These are phyloP conservation scores for Oligia latruncula DNA, from an alignment of 2,888 invertebrate genomes.

Conservation along the genomic window DNA sequence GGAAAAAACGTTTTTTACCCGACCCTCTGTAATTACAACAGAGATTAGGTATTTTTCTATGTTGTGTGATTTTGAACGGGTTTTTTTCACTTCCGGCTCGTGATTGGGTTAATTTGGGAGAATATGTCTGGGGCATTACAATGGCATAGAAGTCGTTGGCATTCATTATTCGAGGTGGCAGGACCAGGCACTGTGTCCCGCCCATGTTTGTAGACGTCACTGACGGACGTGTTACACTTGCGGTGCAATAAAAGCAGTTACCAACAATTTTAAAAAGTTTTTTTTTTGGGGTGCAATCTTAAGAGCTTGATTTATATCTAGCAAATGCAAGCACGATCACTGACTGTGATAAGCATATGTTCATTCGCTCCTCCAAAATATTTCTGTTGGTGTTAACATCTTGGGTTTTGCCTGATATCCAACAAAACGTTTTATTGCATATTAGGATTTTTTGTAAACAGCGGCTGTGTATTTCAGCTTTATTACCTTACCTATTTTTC, in stretches of 20 bases:
- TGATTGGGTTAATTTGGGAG: constrained; percentile 70
- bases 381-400: not conserved
- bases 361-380: not conserved
- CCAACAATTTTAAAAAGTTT: not conserved
- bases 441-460: not conserved
- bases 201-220: constrained; percentile 74
- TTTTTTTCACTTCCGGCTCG: constrained; percentile 46
- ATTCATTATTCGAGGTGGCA: constrained; percentile 76
- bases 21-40: constrained; percentile 34
- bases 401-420: not conserved
- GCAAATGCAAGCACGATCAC: not conserved
- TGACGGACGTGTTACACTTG: constrained; percentile 70
- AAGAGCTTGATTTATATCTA: not conserved
- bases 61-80: constrained; percentile 43
- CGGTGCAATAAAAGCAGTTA: constrained; percentile 22
- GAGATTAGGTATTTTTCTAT: constrained; percentile 39
- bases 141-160: constrained; percentile 72
- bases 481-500: not conserved
- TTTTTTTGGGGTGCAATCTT: not conserved
- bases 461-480: not conserved
- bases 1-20: constrained; percentile 44
- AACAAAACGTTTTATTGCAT: not conserved
- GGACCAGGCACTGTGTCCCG: constrained; percentile 65
- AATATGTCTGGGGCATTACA: constrained; percentile 73
- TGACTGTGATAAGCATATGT: too few species aligned